A percentile compares a stretch with the other conserved stretches of the same genome.
Conservation (phyloP, 2,797 vertebrate species). For the Chelmon rostratus region DNA sequence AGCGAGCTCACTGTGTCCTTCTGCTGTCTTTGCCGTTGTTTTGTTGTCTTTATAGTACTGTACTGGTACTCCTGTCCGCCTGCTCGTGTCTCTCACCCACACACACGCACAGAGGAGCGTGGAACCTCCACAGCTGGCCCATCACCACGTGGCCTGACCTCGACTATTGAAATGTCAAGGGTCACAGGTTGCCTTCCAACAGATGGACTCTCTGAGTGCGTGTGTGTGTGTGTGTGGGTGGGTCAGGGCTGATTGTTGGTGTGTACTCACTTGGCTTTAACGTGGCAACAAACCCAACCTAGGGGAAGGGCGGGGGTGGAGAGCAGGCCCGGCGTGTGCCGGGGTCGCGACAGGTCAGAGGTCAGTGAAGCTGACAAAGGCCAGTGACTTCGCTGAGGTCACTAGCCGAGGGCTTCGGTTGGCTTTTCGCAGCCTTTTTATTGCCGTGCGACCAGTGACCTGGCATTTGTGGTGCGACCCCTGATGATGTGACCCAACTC, state of each 20-base stretch:
- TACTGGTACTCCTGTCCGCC: slow-evolving; percentile 32
- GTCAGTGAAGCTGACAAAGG: slow-evolving; percentile 72
- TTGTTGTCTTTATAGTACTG: slow-evolving; percentile 32
- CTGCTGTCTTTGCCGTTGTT: slow-evolving; percentile 46
- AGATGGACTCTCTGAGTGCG: slow-evolving; percentile 66
- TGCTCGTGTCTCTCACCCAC: slow-evolving; percentile 32
- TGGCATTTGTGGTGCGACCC: slow-evolving; percentile 60
- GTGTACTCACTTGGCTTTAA: slow-evolving; percentile 65
- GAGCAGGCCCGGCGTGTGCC: slow-evolving; percentile 73
- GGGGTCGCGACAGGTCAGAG: slow-evolving; percentile 67
- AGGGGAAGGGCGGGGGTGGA: slow-evolving; percentile 20
- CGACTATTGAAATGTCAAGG: slow-evolving; percentile 58
- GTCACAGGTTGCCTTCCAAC: slow-evolving; percentile 77
- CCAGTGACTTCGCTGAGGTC: slow-evolving; percentile 62
- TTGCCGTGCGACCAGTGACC: slow-evolving; percentile 54
- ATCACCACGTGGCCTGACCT: slow-evolving; percentile 58
- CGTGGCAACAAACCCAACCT: slow-evolving; percentile 62
- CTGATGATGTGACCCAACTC: slow-evolving; percentile 41
- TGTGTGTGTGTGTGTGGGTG: slow-evolving; percentile 29
- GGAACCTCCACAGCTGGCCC: slow-evolving; percentile 59
- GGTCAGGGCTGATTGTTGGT: slow-evolving; percentile 45
- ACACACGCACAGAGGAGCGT: slow-evolving; percentile 25
- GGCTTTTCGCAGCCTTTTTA: slow-evolving; percentile 56
- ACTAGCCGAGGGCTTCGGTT: slow-evolving; percentile 28
- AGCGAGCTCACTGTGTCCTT: slow-evolving; percentile 29